Base-by-base conservation (phyloP, 2,113 vertebrate genomes). In the Epinephelus fuscoguttatus region DNA sequence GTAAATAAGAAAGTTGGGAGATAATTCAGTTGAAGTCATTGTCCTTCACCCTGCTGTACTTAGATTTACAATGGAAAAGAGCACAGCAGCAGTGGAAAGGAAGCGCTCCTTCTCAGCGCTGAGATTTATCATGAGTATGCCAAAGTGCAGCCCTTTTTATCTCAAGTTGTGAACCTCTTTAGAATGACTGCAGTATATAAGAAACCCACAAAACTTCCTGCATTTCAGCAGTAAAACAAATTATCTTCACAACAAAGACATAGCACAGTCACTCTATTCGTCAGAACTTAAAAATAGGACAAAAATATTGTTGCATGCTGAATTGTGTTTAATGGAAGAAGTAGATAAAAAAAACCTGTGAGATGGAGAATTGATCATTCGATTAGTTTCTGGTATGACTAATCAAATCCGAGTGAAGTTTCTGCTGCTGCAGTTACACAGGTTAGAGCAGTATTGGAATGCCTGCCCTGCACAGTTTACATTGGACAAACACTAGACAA, bases 31-130 rank as follows among this genome's bases (percentile, higher is more conserved):
- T 49, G 11, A 62, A 62, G 67, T 73, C 7, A 2, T 33, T 25
- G 81, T 66, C 74, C 78, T 75, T 77, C 27, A 69, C 56, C 64
- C 45, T 3, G 12, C 9, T 23, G 23, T 49, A 52, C 52, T 76
- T 56, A 27, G 4, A 42, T 45, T 47, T 67, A 9, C 14, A 33
- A 42, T 71, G 6, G 75, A 69, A 69, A 70, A 64, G n/a, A 27
- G 13, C 37, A 70, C 7, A 25, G 42, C 49, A n/a, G 52, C 50
- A 23, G 6, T 57, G 23, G 27, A 72, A 68, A 78, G 63, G 50
- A 23, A 37, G 25, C 37, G 50, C 27, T 63, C 1, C 1, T 9
- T 50, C 18, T n/a, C 11, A 63, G 25, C 40, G n/a, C 15, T 13
- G 21, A 53, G 55, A 69, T 56, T 80, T 42, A 59, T 73, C 49